Conservation (phyloP, 2,113 vertebrate species). For the Pseudorhombus dupliciocellatus region DNA sequence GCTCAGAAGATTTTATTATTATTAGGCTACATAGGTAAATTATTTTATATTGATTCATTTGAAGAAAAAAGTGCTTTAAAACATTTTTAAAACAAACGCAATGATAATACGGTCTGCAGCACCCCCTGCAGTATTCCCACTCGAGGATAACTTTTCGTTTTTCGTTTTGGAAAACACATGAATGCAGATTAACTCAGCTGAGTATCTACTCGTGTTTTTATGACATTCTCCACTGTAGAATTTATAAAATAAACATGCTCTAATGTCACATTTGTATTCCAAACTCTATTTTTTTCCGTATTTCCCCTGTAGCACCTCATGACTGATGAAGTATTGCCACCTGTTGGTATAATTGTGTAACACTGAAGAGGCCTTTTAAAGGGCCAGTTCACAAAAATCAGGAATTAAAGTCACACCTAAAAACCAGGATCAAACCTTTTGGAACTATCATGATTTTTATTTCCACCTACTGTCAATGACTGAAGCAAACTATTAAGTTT, state of each 20-base stretch:
- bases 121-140: slow-evolving; percentile 24
- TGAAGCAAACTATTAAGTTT: no score
- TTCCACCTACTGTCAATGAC: no score
- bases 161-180: background rate
- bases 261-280: background rate
- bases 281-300: background rate
- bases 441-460: no score
- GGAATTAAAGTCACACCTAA: background rate
- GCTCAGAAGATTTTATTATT: background rate
- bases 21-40: background rate
- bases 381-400: background rate
- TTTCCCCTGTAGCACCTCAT: background rate
- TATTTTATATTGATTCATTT: rapidly evolving
- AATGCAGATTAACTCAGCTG: background rate
- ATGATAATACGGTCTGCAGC: slow-evolving; percentile 40
- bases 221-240: background rate
- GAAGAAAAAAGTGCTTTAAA: background rate
- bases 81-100: no score
- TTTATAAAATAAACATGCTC: background rate
- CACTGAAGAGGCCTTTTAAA: background rate
- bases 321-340: slow-evolving; percentile 24
- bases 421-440: no score
- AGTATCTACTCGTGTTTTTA: background rate
- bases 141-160: background rate
- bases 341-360: slow-evolving; percentile 27